Evolutionary conservation across 2,888 invertebrate species (phyloP).

Genomic region (Adelognathus sp.): DNA sequence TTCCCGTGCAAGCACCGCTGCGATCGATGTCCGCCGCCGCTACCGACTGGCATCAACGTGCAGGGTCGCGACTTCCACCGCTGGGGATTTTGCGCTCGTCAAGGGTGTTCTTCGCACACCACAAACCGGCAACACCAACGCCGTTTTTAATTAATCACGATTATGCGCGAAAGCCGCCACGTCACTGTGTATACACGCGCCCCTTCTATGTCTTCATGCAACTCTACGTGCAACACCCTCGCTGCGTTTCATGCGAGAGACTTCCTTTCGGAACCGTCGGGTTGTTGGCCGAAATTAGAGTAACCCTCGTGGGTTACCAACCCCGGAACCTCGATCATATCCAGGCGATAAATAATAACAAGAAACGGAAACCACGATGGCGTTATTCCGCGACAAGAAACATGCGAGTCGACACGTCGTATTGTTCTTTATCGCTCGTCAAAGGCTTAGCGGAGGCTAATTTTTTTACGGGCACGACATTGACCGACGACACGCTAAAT

Average conservation of each 20-base stretch:
- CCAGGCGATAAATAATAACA: conserved; percentile 41
- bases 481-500: not conserved
- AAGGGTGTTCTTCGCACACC: conserved; percentile 45
- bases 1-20: conserved; percentile 49
- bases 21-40: conserved; percentile 67
- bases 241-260: conserved; percentile 1
- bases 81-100: conserved; percentile 40
- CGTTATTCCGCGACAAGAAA: conserved; percentile 37
- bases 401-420: conserved; percentile 48
- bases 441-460: conserved; percentile 10
- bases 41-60: conserved; percentile 21
- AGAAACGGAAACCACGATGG: conserved; percentile 45
- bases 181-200: conserved; percentile 6
- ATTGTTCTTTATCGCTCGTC: conserved; percentile 23
- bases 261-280: not conserved
- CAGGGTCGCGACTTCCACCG: conserved; percentile 36
- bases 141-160: conserved; percentile 69
- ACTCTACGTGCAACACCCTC: not conserved
- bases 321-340: conserved; percentile 35
- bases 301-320: not conserved
- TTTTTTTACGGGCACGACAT: not conserved
- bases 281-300: conserved; percentile 18
- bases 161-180: conserved; percentile 48
- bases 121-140: conserved; percentile 59
- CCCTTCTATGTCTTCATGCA: conserved; percentile 36